Evolutionary conservation across 2,797 vertebrate genomes (phyloP), one percentile per base, ranked within the genome.

Genomic region (Aphelocoma californica): DNA sequence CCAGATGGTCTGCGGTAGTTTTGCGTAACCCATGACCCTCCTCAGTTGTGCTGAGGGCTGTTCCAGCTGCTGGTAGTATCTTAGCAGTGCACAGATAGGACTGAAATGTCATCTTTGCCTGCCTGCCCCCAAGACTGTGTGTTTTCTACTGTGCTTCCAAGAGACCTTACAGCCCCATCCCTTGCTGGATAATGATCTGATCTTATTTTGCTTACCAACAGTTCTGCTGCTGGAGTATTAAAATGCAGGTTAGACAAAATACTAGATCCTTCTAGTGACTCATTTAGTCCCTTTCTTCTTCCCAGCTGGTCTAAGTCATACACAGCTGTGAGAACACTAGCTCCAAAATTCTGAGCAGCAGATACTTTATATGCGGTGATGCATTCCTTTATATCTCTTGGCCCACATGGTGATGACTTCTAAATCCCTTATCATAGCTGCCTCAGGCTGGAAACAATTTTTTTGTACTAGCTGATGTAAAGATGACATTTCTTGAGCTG

Each of bases 401-500:
- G 80, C 65, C 93, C 92, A 79, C 77, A 66, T 69, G 89, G 65
- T 77, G 58, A 54, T 81, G 70, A 57, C 31, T 62, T 83, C 96
- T 83, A 97, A 97, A 93, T 96, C 94, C 94, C 93, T 97, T 97
- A 97, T 97, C 88, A 28, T 87, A 88, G 60, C 45, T 25, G 88
- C 93, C 94, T 96, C 85, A 96, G 96, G 95, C 86, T 29, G 91
- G 88, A 96, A 96, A 92, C 48, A 54, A 7, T n/a, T 82, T 96
- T 94, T 86, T 70, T 95, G 36, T 94, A 86, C 57, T 50, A 67
- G n/a, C 65, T 0, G 57, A 95, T 94, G 71, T 91, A 90, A 97
- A 96, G 95, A 96, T 96, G 92, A 81, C 90, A 92, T 97, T 97
- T 97, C 91, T 93, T 78, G 86, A 96, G 88, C 90, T 78, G 72